phyloP scores from a whole-genome alignment of 2,888 invertebrate species.

The Leucoptera coffeella region DNA sequence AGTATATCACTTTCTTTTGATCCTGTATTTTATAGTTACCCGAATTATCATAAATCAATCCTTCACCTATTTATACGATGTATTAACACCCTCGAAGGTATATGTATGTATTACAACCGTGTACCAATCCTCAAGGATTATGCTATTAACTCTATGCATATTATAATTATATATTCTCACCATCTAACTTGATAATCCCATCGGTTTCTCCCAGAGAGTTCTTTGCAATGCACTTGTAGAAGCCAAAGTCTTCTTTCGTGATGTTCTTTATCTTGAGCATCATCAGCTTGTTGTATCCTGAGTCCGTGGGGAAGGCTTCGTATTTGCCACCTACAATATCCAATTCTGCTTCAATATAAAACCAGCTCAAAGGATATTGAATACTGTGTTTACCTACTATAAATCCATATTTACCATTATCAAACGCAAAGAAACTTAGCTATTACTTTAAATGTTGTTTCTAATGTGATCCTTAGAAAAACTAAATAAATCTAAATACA shows the following conservation, averaged over 20 bases:
- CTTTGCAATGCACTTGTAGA: constrained; percentile 87
- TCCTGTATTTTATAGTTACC: too few relatives aligned
- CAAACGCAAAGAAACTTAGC: background rate
- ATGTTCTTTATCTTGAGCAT: constrained; percentile 84
- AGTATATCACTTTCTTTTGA: too few relatives aligned
- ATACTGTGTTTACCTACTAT: too few relatives aligned
- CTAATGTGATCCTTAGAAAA: background rate
- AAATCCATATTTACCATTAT: too few relatives aligned
- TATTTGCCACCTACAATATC: constrained; percentile 82
- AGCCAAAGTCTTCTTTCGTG: constrained; percentile 75
- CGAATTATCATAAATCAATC: too few relatives aligned
- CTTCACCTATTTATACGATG: too few relatives aligned
- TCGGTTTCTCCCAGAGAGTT: constrained; percentile 88
- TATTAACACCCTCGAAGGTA: too few relatives aligned
- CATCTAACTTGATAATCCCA: constrained; percentile 84
- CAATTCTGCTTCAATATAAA: constrained; percentile 54
- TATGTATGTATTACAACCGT: too few relatives aligned
- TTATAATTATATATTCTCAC: too few relatives aligned
- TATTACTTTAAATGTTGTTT: background rate
- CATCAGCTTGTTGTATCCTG: constrained; percentile 88
- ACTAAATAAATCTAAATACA: background rate
- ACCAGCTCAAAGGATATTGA: constrained; percentile 15
- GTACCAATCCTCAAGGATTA: too few relatives aligned
- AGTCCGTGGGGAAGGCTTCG: constrained; percentile 81
- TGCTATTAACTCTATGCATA: too few relatives aligned